A percentile compares a stretch with the other conserved stretches of the same genome.
phyloP scores from a whole-genome alignment of 2,797 vertebrate species.

The Salmo trutta region DNA sequence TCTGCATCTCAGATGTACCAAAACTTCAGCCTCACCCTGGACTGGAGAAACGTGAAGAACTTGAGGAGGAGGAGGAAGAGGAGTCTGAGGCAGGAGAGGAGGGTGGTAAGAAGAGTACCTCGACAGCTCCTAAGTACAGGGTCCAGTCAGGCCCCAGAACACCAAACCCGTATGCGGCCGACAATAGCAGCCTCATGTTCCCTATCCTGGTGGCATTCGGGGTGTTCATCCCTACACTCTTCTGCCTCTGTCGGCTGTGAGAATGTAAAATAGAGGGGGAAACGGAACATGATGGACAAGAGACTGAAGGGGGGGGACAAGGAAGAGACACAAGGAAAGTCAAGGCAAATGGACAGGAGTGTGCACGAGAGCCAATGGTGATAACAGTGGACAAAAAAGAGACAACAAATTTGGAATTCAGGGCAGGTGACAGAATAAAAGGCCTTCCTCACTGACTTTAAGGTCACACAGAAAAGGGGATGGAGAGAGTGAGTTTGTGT shows the following conservation, averaged over 20 bases:
- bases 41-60: constrained; percentile 89
- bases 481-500: constrained; percentile 31
- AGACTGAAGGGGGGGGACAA: constrained; percentile 33
- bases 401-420: constrained; percentile 46
- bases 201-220: constrained; percentile 98
- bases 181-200: constrained; percentile 99
- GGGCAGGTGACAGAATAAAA: constrained; percentile 43
- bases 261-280: constrained; percentile 50
- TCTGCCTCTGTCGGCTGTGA: constrained; percentile 99
- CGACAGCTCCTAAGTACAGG: constrained; percentile 84
- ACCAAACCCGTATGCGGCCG: constrained; percentile 95
- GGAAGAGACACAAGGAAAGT: constrained; percentile 47
- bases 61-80: constrained; percentile 90
- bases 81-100: constrained; percentile 87
- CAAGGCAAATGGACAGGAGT: constrained; percentile 42
- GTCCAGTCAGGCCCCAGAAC: constrained; percentile 96
- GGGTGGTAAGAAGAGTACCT: constrained; percentile 83
- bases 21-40: constrained; percentile 97
- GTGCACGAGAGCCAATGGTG: constrained; percentile 29
- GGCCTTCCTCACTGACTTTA: constrained; percentile 26
- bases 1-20: constrained; percentile 84
- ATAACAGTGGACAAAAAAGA: constrained; percentile 38
- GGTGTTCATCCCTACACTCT: constrained; percentile 99
- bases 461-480: constrained; percentile 24
- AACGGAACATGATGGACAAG: constrained; percentile 48